Evolutionary conservation across 2,113 vertebrate species (phyloP), one percentile per base, ranked within the genome.

Genomic region (Malurus melanocephalus): DNA sequence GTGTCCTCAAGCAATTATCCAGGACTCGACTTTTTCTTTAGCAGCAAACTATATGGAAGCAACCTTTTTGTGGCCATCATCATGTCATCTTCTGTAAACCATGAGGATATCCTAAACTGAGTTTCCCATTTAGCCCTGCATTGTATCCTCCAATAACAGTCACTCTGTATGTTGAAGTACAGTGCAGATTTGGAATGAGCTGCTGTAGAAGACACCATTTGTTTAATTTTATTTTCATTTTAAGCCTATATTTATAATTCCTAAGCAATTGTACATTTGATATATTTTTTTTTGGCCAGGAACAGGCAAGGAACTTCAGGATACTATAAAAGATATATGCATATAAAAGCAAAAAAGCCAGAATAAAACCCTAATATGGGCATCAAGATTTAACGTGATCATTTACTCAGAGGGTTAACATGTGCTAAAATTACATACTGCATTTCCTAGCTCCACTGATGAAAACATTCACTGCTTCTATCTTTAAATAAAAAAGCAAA

Each of bases 381-480:
- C 75, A 73, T 83, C 88, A 80, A 75, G 57, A 76, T 85, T 91
- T 87, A 94, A 93, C 80, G 19, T 92, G 76, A 94, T 91, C 38
- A 11, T 94, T 93, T 96, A 97, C 97, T 97, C 97, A 97, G 97
- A 98, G 97, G 97, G 96, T 95, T 97, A 97, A 96, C 95, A 89
- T 93, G 93, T 96, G 95, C 96, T 97, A 94, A 96, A 94, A 95
- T 96, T 93, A 97, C 93, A 96, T 88, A 97, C 93, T 97, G 96
- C 95, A 96, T 96, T 94, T 93, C 94, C 94, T 95, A 97, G 96
- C 94, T 95, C 87, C 93, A 97, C 93, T 92, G 95, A 96, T 96
- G 96, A 97, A 97, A 97, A 97, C 96, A 97, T 97, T 98, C 97
- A 96, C 96, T 96, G 96, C 94, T 96, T 97, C 95, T 97, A 95